phyloP scores from a whole-genome alignment of 2,888 invertebrate species.

The Apamea epomidion region DNA sequence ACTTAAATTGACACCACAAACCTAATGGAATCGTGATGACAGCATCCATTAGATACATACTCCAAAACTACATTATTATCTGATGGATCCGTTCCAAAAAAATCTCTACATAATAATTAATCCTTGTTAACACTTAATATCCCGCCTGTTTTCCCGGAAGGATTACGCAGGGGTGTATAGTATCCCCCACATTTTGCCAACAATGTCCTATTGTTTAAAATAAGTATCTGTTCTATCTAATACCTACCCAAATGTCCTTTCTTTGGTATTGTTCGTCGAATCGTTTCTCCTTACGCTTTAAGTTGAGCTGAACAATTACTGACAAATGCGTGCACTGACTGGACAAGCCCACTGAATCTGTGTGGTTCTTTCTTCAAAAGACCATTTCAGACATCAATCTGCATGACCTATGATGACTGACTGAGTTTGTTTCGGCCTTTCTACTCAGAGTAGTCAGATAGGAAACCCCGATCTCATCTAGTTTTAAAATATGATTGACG shows the following conservation, averaged over 20 bases:
- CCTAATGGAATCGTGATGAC: conserved; percentile 29
- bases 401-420: no score
- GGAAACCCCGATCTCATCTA: neutral
- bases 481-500: neutral
- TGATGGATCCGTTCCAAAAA: neutral
- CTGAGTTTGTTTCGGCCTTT: neutral
- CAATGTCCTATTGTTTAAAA: neutral
- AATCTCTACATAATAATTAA: neutral
- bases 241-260: neutral
- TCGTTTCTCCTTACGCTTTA: no score
- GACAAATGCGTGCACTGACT: no score
- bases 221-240: neutral
- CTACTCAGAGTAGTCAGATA: neutral
- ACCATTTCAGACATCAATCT: no score
- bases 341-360: no score
- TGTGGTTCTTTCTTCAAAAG: no score
- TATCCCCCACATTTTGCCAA: neutral
- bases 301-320: no score
- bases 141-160: neutral
- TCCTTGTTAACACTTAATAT: neutral
- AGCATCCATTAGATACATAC: conserved; percentile 24
- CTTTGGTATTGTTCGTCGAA: neutral
- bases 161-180: neutral
- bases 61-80: neutral
- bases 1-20: conserved; percentile 7